Evolutionary conservation across 2,797 vertebrate species (phyloP), one percentile per base, ranked within the genome.

Genomic region (Etheostoma nigrum): DNA sequence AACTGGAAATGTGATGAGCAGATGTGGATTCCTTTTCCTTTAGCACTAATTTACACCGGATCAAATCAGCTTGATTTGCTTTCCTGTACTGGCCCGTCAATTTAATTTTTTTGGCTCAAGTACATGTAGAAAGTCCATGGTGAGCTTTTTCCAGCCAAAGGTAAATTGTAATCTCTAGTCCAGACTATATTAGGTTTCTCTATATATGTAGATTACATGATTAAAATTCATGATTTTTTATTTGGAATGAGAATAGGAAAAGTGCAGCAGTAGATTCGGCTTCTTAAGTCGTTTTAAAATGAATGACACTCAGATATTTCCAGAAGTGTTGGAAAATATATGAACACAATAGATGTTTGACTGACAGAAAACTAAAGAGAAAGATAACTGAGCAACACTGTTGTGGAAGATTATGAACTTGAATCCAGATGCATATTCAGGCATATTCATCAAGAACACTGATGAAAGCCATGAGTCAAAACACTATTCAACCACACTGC

Each of bases 1-100:
- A 74, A 61, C 72, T 87, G 84, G 71, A 91, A 91, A 93, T 94
- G 88, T 91, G 91, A 94, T 86, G 85, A 91, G 79, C 93, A 95
- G 93, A 94, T 95, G 94, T 93, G 89, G 61, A 88, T 89, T 84
- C 77, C 76, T 87, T 81, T 81, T 69, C 5, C 40, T 67, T 63
- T 82, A 40, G 60, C 75, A 78, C 67, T 85, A 73, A 90, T 88
- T 91, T 86, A 77, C 75, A 85, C 71, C 89, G 88, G 82, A 92
- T 86, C 72, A 65, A 72, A 88, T 85, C 67, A 72, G 63, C 74
- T 76, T 85, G 78, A 86, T 88, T 90, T 77, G 59, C 68, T 78
- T 91, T 81, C 84, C 79, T 76, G 49, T 68, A 23, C 79, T 83
- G 74, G 74, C 64, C 69, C 16, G 47, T 71, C 73, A 67, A 85